Evolutionary conservation across 1,140 invertebrate species (phyloP), one percentile per base, ranked within the genome.

Genomic region (Leguminivora glycinivorella): DNA sequence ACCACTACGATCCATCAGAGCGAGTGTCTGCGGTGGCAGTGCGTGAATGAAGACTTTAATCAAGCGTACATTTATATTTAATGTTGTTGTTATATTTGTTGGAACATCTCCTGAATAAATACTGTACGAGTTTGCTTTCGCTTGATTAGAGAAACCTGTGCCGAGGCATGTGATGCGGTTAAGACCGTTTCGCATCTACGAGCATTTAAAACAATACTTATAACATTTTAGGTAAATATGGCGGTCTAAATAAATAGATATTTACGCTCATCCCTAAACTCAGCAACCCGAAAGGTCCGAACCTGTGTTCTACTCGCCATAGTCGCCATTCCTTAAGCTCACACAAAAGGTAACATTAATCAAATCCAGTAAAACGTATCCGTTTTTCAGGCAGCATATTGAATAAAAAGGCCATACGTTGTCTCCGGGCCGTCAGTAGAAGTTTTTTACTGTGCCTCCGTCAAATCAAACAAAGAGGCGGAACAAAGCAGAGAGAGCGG

Each of bases 401-500:
- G 34, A 67, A 67, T 67, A 67, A 67, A 78, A 79, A 73, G 60
- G 56, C 58, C 67, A 43, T 68, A 66, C 63, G 29, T 69, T 76
- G 73, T 72, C 60, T 69, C 34, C 17, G 17, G 58, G 40, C 67
- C 43, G 70, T 68, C 67, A 69, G 58, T 78, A 72, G 67, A 78
- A 77, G 79, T 82, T 87, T 85, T 87, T 87, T 83, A 78, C 76
- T 74, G 72, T 73, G 75, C 78, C 78, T 82, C 77, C 76, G 77
- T 80, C 79, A 78, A 83, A 80, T 77, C 82, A 85, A 87, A 89
- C 83, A 87, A 89, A 87, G 82, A 87, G 82, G 80, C 84, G 84
- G 81, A 85, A 88, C 87, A 89, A 88, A 86, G 84, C 81, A 74
- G 82, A 83, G 85, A 87, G 85, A 88, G 84, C 80, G 75, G 82